Base-by-base conservation (phyloP, 1,140 invertebrate genomes). In the Magallana gigas region DNA sequence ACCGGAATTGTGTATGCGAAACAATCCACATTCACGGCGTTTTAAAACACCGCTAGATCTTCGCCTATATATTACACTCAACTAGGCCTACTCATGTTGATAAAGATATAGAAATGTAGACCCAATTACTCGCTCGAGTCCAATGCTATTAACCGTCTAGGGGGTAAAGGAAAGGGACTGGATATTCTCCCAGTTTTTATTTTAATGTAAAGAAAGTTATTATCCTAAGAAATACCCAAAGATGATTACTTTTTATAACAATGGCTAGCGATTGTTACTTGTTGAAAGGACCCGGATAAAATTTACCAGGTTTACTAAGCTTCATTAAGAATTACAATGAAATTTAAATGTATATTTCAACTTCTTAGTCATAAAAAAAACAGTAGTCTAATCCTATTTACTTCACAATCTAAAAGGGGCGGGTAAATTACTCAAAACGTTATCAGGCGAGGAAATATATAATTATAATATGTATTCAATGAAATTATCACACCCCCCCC, bases 361-460 rank as follows among this genome's bases (percentile, higher is more conserved):
- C 81, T 59, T 57, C 81, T 83, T 83, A 83, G 56, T 83, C 18
- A n/a, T 18, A 58, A 83, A 83, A n/a, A 57, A 57, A 57, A 83
- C 81, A 59, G 18, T 83, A 23, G 23, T 57, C 6, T 23, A 83
- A 83, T 83, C 81, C 18, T 23, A 57, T 59, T 18, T 57, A 18
- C 1, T 83, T 29, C 56, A 48, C 36, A 48, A 48, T 48, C 36
- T 48, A 5, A 48, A 48, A 48, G 3, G 36, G 36, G 36, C 36
- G 36, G 36, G 36, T 4, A 48, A 48, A 48, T 48, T 48, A 48
- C 36, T 48, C 36, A 48, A 48, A 48, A 48, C 36, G 36, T 48
- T 5, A 48, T 48, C 36, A 48, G 14, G 14, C 14, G 14, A 18
- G 2, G 18, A 1, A 64, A 64, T 64, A 18, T 16, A 14, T 64